Percentiles rank a stretch among this genome's conserved stretches.
phyloP scores from a whole-genome alignment of 1,140 invertebrate species.

The Sipha flava region DNA sequence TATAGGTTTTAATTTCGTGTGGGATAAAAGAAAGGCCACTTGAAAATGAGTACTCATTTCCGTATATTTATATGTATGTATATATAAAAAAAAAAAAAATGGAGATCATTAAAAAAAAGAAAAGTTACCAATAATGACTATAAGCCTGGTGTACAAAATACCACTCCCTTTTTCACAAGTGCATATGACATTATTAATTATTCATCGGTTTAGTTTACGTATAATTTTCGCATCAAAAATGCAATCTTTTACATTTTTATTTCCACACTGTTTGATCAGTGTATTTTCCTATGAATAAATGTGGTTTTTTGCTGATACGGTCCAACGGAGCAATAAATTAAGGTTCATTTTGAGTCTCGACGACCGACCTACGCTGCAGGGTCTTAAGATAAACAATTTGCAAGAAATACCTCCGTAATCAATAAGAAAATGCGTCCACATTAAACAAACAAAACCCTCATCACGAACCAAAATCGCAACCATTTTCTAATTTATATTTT shows the following conservation, averaged over 20 bases:
- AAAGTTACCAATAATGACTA: not conserved
- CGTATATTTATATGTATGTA: not conserved
- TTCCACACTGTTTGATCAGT: not conserved
- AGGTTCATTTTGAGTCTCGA: not conserved
- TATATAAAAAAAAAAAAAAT: not conserved
- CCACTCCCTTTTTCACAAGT: not conserved
- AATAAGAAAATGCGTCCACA: too few species aligned
- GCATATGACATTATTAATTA: not conserved
- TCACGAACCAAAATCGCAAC: too few species aligned
- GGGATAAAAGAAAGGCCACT: not conserved
- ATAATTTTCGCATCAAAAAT: not conserved
- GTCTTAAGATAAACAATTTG: not conserved
- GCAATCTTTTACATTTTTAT: not conserved
- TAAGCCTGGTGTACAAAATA: not conserved
- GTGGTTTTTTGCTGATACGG: not conserved
- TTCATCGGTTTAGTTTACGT: not conserved
- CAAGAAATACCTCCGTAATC: not conserved
- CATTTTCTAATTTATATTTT: too few species aligned
- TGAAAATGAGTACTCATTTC: not conserved
- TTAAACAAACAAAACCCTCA: too few species aligned
- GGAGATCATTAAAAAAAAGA: not conserved
- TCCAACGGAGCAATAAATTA: not conserved
- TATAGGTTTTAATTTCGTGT: not conserved
- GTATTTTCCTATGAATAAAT: not conserved
- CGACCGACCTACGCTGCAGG: not conserved